phyloP scores from a whole-genome alignment of 2,797 vertebrate species.

The Philypnodon macrostomus region DNA sequence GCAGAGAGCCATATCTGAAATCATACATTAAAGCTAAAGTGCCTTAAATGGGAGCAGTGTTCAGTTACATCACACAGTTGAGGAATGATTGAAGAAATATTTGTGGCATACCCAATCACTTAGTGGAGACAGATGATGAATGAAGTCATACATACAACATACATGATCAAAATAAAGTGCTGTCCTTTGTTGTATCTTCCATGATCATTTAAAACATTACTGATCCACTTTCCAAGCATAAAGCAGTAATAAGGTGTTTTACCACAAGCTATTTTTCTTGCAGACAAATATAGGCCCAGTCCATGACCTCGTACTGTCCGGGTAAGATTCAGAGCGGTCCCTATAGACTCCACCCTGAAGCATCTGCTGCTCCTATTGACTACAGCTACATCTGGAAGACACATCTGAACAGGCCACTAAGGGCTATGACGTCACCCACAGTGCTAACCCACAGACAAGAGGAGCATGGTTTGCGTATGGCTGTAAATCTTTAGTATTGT shows the following conservation, averaged over 20 bases:
- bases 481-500: too few species aligned
- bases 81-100: not conserved
- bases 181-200: not conserved
- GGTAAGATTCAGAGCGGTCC: constrained; percentile 3
- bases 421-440: constrained; percentile 44
- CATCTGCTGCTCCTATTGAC: constrained; percentile 44
- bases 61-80: not conserved
- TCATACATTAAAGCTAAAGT: not conserved
- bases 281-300: not conserved
- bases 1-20: not conserved
- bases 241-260: not conserved
- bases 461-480: not conserved
- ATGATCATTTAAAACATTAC: not conserved
- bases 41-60: not conserved
- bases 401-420: constrained; percentile 56
- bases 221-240: not conserved
- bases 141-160: not conserved
- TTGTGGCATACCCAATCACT: not conserved
- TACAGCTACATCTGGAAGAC: constrained; percentile 66
- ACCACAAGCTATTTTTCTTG: not conserved
- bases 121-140: not conserved
- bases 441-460: constrained; percentile 32
- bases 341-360: constrained; percentile 31
- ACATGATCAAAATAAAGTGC: too few species aligned
- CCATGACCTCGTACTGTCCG: constrained; percentile 5